Base-by-base conservation (phyloP, 2,113 vertebrate species). In the Nycticryphes semicollaris region DNA sequence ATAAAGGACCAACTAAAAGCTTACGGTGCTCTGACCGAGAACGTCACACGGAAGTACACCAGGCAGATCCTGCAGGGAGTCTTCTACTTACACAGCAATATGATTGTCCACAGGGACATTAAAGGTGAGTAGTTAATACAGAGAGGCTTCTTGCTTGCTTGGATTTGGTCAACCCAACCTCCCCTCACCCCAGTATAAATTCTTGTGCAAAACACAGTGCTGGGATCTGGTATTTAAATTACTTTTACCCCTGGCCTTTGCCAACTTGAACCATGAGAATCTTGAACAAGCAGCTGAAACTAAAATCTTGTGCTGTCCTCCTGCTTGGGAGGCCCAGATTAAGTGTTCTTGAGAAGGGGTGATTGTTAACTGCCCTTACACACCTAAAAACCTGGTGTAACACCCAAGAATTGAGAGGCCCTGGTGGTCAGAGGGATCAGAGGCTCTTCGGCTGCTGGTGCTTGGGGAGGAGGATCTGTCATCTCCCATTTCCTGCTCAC, bases 21-120 rank as follows among this genome's bases (percentile, higher is more conserved):
- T 33, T 99, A 99, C 0, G 99, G 99, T 39, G 98, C 99, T 53
- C 97, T 99, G 90, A 99, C 99, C 0, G 99, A 99, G 97, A 99
- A 99, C 7, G 99, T 99, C 95, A 99, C 99, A 3, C 97, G 98
- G 75, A 98, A 98, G 81, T 99, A 99, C 97, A 99, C 98, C 88
- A 96, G 98, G 82, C 99, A 99, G 97, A 99, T 99, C 95, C 98
- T 99, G 89, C 98, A 99, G 96, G 99, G 99, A 48, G 99, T 99
- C 47, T 98, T 98, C 96, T 99, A 99, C 97, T 97, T 99, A 59
- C 99, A 99, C 97, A 98, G 98, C 98, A 99, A 99, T 97, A 99
- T 99, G 99, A 99, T 99, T 96, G 99, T 99, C 92, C 99, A 99
- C 98, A 94, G 99, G 89, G 99, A 99, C 97, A 99, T 99, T 94